Evolutionary conservation across 1,140 invertebrate genomes (phyloP), one percentile per base, ranked within the genome.

Genomic region (Drosophila equinoxialis): DNA sequence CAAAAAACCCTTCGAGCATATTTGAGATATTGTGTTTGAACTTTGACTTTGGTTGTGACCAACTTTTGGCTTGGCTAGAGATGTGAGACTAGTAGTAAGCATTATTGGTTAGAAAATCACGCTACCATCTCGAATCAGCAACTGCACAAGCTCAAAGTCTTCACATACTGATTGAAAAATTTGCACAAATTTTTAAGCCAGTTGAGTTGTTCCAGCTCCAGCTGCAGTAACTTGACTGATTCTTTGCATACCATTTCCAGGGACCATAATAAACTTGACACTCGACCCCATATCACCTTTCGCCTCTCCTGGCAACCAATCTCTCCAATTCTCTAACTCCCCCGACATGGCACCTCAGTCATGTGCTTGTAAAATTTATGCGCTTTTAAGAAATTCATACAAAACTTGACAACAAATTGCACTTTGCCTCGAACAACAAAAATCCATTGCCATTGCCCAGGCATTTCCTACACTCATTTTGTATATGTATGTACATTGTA

Each of bases 11-110:
- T n/a, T 42, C 68, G 39, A 74, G 79, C 76, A 82, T 87, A 77
- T 82, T 83, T 83, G 79, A 87, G 79, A 79, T 83, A 87, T 87
- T 87, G 79, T 87, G 84, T 87, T 87, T 87, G 79, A 87, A 89
- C 83, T 87, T 83, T 87, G 84, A 66, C 83, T 87, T 87, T 87
- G 84, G 84, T 86, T 86, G 77, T 68, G 76, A 77, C 79, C 74
- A 70, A 60, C 58, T 79, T 71, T 57, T 14, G 11, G 11, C 54
- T 30, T 26, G 54, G 26, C 57, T 59, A 59, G 30, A 59, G 55
- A 30, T 33, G 26, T 37, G 14, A 37, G 2, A 37, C 2, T 37
- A 17, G 10, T 14, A 14, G 11, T 3, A 0, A 13, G 23, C 5
- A 6, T 1, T 33, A 3, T 35, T 17, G 0, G 7, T 54, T 20